Evolutionary conservation across 2,113 vertebrate species (phyloP).

Genomic region (Glaucomys volans): DNA sequence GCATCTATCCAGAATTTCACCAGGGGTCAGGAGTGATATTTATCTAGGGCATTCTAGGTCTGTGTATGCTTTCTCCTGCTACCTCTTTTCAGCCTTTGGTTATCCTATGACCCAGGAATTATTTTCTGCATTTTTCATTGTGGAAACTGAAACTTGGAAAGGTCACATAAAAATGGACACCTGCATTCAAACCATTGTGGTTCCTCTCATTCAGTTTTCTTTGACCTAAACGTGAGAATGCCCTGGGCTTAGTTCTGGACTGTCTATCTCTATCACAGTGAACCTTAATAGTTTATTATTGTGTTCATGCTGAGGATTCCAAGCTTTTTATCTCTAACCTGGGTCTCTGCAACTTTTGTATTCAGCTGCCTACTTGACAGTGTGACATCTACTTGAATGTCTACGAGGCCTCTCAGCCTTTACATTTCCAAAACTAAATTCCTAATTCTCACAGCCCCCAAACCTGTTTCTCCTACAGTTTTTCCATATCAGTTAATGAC

Average conservation of each 20-base stretch:
- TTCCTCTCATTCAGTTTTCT: neutral
- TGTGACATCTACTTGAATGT: neutral
- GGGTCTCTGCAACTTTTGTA: neutral
- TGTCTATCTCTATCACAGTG: neutral
- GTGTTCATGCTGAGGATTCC: neutral
- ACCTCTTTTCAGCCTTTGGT: neutral
- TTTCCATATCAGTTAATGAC: neutral
- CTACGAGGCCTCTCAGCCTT: neutral
- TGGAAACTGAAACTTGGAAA: slow-evolving; percentile 17
- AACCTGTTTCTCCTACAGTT: neutral
- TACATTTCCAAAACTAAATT: neutral
- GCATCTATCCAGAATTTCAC: slow-evolving; percentile 17
- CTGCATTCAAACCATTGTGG: neutral
- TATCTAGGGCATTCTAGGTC: neutral
- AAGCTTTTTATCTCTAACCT: neutral
- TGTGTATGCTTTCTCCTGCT: neutral
- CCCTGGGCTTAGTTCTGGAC: neutral
- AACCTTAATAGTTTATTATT: neutral
- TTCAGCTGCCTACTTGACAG: neutral
- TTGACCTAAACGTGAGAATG: neutral
- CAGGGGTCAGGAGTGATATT: neutral
- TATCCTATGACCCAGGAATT: neutral
- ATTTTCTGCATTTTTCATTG: neutral
- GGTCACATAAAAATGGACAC: neutral
- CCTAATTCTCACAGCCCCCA: neutral